Evolutionary conservation across 2,888 invertebrate genomes (phyloP).

Genomic region (Tenthredo notha): DNA sequence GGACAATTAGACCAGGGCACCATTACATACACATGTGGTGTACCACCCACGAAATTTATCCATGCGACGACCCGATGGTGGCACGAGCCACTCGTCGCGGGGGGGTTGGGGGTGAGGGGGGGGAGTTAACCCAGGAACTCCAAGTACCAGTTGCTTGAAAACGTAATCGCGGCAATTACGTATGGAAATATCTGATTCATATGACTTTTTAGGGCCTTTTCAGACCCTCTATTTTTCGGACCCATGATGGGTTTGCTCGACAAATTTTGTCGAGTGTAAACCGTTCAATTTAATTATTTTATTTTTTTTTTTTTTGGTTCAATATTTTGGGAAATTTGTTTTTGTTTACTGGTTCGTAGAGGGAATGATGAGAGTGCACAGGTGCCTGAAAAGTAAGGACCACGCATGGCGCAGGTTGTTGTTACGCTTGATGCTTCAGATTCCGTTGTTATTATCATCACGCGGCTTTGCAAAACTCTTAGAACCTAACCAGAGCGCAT

Average conservation of each 20-base stretch:
- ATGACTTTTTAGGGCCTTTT: slow-evolving; percentile 60
- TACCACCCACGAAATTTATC: slow-evolving; percentile 34
- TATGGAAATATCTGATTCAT: slow-evolving; percentile 77
- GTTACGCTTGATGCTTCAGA: slow-evolving; percentile 15
- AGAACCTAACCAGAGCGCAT: slow-evolving; percentile 58
- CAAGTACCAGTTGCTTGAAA: slow-evolving; percentile 72
- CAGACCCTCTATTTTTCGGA: neutral
- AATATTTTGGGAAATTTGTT: neutral
- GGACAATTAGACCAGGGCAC: slow-evolving; percentile 52
- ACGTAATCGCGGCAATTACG: slow-evolving; percentile 75
- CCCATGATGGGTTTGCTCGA: neutral
- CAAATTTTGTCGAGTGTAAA: neutral
- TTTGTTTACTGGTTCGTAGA: neutral
- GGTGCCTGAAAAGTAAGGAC: slow-evolving; percentile 3
- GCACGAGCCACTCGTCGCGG: slow-evolving; percentile 46
- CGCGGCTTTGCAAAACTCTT: slow-evolving; percentile 48
- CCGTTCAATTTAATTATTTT: too few relatives aligned
- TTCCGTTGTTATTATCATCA: slow-evolving; percentile 47
- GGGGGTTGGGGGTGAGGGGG: too few relatives aligned
- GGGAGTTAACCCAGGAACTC: neutral
- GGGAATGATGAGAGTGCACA: neutral
- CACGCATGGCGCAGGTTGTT: slow-evolving; percentile 7
- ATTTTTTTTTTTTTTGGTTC: neutral
- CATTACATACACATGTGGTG: slow-evolving; percentile 50
- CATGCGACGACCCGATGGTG: slow-evolving; percentile 54